These are phyloP conservation scores for Esox masquinongy DNA, from an alignment of 2,797 vertebrate genomes.

Conservation along the genomic window DNA sequence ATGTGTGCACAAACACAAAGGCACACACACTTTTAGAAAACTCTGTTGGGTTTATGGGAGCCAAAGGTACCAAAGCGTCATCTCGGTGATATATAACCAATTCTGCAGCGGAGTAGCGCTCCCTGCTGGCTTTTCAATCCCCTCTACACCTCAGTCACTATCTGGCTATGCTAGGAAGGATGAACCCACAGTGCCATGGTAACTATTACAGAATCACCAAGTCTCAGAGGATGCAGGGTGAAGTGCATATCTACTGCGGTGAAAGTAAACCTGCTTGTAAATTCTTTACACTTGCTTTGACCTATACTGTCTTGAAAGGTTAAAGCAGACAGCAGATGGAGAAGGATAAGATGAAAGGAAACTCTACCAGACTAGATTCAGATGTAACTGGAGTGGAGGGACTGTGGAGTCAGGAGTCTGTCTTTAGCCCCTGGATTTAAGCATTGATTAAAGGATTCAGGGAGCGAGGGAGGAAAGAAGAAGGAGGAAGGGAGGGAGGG, in stretches of 20 bases:
- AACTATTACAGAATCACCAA: neutral
- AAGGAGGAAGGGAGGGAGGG: conserved; percentile 31
- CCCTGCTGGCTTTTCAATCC: conserved; percentile 46
- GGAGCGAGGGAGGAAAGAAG: conserved; percentile 37
- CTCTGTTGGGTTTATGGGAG: neutral
- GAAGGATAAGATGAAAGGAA: neutral
- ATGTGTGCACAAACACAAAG: neutral
- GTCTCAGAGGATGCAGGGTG: neutral
- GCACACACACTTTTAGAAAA: neutral
- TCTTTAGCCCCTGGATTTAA: conserved; percentile 45
- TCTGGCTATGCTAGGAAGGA: neutral
- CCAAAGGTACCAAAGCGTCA: conserved; percentile 17
- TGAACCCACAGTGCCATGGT: neutral
- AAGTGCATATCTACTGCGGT: neutral
- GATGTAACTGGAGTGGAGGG: conserved; percentile 45
- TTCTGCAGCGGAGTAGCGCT: conserved; percentile 37
- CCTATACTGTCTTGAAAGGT: neutral
- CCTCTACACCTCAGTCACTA: neutral
- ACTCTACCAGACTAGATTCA: neutral
- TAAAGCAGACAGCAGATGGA: neutral
- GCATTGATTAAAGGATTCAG: conserved; percentile 65
- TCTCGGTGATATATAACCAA: conserved; percentile 17
- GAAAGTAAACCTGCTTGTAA: neutral
- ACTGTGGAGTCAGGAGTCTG: conserved; percentile 51
- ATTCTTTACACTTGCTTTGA: neutral